Percentiles rank a stretch among this genome's conserved stretches.
These are phyloP conservation scores for Asbolus verrucosus DNA, from an alignment of 1,140 invertebrate species.

Conservation along the genomic window DNA sequence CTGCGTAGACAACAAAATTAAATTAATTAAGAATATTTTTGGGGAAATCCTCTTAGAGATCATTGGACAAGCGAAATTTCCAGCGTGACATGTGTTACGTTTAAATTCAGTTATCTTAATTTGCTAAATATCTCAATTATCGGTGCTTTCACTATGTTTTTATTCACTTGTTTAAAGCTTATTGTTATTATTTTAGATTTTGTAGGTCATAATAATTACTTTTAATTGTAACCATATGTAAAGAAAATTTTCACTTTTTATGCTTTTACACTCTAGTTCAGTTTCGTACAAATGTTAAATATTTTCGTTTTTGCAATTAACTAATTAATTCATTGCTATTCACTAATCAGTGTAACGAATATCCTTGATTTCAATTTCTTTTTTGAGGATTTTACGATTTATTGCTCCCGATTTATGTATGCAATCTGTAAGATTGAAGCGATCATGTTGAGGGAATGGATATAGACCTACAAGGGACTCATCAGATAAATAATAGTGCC, in stretches of 20 bases:
- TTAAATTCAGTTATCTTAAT: too few species aligned
- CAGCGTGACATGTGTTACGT: too few species aligned
- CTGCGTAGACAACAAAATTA: background rate
- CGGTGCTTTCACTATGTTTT: constrained; percentile 15
- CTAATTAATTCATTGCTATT: background rate
- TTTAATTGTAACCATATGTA: background rate
- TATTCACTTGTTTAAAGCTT: constrained; percentile 18
- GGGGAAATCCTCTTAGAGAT: background rate
- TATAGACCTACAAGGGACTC: too few species aligned
- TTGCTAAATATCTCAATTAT: background rate
- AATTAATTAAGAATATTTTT: background rate
- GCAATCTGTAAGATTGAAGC: too few species aligned
- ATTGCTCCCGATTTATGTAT: too few species aligned
- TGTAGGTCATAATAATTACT: constrained; percentile 4
- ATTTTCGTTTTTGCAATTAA: background rate
- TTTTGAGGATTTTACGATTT: too few species aligned
- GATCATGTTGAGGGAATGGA: too few species aligned
- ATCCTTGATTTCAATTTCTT: too few species aligned
- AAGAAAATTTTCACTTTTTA: constrained; percentile 28
- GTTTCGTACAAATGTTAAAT: constrained; percentile 3
- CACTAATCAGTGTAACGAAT: too few species aligned
- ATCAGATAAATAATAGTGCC: too few species aligned
- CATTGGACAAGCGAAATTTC: too few species aligned
- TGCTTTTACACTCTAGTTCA: constrained; percentile 3
- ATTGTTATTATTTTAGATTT: background rate